Evolutionary conservation across 2,888 invertebrate genomes (phyloP).

Genomic region (Drosophila lutescens): DNA sequence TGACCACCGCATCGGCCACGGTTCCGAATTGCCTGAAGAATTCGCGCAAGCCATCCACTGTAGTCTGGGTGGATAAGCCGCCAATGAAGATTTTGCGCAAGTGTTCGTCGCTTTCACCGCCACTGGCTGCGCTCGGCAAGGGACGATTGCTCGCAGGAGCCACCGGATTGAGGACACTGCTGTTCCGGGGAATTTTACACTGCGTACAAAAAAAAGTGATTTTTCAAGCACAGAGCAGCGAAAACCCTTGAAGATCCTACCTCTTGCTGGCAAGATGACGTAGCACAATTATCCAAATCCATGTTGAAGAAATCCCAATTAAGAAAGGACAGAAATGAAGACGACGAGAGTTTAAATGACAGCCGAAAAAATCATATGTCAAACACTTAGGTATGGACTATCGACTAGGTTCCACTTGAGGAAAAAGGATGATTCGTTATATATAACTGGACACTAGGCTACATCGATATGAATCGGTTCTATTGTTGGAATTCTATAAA

Average conservation of each 20-base stretch:
- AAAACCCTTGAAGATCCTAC: conserved; percentile 29
- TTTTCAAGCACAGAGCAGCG: not conserved
- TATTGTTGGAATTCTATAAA: no score
- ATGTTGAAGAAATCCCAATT: conserved; percentile 51
- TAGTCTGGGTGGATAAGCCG: conserved; percentile 77
- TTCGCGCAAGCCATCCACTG: conserved; percentile 68
- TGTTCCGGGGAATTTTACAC: not conserved
- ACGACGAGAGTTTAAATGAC: conserved; percentile 47
- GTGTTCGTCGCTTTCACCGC: conserved; percentile 63
- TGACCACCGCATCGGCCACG: conserved; percentile 79
- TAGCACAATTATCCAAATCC: conserved; percentile 43
- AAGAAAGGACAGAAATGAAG: conserved; percentile 44
- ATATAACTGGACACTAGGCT: not conserved
- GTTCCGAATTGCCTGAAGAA: conserved; percentile 80
- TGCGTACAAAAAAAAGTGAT: not conserved
- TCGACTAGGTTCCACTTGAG: not conserved
- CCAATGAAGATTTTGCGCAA: conserved; percentile 82
- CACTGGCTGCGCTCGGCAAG: not conserved
- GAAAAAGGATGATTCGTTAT: not conserved
- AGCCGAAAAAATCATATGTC: conserved; percentile 52
- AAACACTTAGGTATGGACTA: conserved; percentile 13
- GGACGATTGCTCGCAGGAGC: not conserved
- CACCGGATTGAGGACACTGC: not conserved
- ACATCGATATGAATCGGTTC: no score
- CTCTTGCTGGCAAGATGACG: conserved; percentile 46